Evolutionary conservation across 2,888 invertebrate species (phyloP).

Genomic region (Ophion ventricosus): DNA sequence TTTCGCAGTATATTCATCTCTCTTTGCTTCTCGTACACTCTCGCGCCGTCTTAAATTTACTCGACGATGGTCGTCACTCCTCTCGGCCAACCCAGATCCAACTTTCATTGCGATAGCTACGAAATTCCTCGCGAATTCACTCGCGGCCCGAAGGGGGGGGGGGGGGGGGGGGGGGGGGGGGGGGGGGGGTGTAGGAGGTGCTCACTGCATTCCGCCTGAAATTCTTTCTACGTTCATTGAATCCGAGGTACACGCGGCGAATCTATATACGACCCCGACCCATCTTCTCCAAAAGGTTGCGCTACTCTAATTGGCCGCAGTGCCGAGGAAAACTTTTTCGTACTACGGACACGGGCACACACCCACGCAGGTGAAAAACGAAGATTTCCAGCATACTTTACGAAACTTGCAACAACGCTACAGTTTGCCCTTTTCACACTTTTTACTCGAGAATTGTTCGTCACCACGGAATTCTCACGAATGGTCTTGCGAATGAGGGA

Average conservation of each 20-base stretch:
- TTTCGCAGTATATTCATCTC: conserved; percentile 36
- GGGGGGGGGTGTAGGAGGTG: too few species aligned
- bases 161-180: too few species aligned
- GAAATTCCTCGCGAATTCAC: conserved; percentile 63
- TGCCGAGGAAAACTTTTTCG: conserved; percentile 48
- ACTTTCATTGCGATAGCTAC: conserved; percentile 37
- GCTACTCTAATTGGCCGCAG: conserved; percentile 56
- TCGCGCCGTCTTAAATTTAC: not conserved
- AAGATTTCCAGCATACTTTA: conserved; percentile 4
- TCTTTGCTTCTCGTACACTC: conserved; percentile 19
- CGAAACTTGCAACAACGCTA: conserved; percentile 23
- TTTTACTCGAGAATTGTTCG: conserved; percentile 17
- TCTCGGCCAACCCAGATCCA: conserved; percentile 37
- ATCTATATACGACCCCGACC: conserved; percentile 22
- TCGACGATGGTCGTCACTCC: conserved; percentile 21
- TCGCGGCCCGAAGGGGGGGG: conserved; percentile 32
- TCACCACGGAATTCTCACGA: conserved; percentile 41
- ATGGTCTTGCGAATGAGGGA: conserved; percentile 10
- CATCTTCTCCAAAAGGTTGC: conserved; percentile 20
- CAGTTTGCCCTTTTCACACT: not conserved
- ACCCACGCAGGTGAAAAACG: not conserved
- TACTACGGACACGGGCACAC: not conserved
- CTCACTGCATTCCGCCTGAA: conserved; percentile 59
- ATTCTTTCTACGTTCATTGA: conserved; percentile 60
- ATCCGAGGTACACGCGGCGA: conserved; percentile 40